Conservation (phyloP, 1,140 invertebrate species). For the Chrysoperla carnea region DNA sequence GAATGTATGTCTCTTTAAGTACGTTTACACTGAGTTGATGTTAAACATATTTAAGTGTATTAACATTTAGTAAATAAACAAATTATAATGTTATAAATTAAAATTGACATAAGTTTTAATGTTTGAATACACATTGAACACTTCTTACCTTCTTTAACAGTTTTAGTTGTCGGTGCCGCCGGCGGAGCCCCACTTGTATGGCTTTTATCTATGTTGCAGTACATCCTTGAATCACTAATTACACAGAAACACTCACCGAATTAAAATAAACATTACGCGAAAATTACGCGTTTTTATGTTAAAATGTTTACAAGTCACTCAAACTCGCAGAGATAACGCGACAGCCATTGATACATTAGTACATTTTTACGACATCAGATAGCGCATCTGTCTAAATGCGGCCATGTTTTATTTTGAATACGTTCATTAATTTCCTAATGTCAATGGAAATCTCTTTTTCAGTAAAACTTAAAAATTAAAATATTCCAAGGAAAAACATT, state of each 20-base stretch:
- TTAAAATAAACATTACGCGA: constrained; percentile 20
- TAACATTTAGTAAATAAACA: no score
- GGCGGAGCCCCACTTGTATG: constrained; percentile 14
- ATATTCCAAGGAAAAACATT: no score
- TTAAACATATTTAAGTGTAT: no score
- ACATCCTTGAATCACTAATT: constrained; percentile 22
- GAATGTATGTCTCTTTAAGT: no score
- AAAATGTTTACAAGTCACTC: constrained; percentile 8
- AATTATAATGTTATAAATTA: no score
- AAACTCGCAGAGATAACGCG: constrained; percentile 17
- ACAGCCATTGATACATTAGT: constrained; percentile 19
- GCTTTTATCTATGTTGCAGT: constrained; percentile 23
- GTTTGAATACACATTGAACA: no score
- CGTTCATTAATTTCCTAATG: neutral
- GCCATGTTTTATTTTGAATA: neutral
- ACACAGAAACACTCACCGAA: constrained; percentile 24
- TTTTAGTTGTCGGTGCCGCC: constrained; percentile 18
- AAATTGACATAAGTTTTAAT: no score
- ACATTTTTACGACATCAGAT: neutral
- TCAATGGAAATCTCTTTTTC: neutral
- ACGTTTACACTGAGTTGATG: no score
- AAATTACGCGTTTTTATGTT: constrained; percentile 7
- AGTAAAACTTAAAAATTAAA: no score
- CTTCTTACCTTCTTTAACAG: constrained; percentile 22
- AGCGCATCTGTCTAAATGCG: neutral